These are phyloP conservation scores for Perizoma flavofasciatum DNA, from an alignment of 2,888 invertebrate genomes.

Conservation along the genomic window DNA sequence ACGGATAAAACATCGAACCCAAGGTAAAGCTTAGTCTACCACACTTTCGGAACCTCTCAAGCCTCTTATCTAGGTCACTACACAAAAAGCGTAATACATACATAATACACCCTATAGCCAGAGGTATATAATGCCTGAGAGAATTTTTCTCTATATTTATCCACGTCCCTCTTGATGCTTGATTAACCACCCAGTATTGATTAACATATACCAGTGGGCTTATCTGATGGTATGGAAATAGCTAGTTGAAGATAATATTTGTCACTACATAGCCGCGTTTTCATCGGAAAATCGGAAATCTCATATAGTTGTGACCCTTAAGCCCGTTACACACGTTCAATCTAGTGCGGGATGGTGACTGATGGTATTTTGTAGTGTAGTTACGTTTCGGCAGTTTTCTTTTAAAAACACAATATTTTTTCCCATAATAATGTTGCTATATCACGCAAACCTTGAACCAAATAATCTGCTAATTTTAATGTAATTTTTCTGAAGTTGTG, in stretches of 20 bases:
- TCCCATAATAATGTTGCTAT: too few relatives aligned
- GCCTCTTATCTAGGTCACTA: conserved; percentile 39
- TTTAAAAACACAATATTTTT: background rate
- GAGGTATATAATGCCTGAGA: conserved; percentile 36
- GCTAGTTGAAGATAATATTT: conserved; percentile 75
- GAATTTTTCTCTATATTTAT: conserved; percentile 52
- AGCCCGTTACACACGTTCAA: conserved; percentile 39
- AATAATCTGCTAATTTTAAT: too few relatives aligned
- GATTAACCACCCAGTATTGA: conserved; percentile 74
- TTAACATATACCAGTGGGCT: conserved; percentile 48
- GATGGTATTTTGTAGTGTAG: conserved; percentile 39
- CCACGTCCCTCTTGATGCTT: conserved; percentile 55
- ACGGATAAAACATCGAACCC: conserved; percentile 21
- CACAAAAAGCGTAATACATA: conserved; percentile 40
- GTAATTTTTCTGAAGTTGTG: too few relatives aligned
- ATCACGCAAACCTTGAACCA: too few relatives aligned
- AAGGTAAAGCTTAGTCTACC: conserved; percentile 29
- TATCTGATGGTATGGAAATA: conserved; percentile 57
- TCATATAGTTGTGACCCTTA: conserved; percentile 28
- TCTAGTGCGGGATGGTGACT: conserved; percentile 38
- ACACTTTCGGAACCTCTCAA: conserved; percentile 23
- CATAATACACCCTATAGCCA: too few relatives aligned
- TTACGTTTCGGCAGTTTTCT: conserved; percentile 6
- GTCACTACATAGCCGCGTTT: conserved; percentile 67
- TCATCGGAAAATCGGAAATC: conserved; percentile 40